Percentiles rank a stretch among this genome's conserved stretches.
Conservation (phyloP, 1,140 invertebrate species). For the Parapsyche elsis region DNA sequence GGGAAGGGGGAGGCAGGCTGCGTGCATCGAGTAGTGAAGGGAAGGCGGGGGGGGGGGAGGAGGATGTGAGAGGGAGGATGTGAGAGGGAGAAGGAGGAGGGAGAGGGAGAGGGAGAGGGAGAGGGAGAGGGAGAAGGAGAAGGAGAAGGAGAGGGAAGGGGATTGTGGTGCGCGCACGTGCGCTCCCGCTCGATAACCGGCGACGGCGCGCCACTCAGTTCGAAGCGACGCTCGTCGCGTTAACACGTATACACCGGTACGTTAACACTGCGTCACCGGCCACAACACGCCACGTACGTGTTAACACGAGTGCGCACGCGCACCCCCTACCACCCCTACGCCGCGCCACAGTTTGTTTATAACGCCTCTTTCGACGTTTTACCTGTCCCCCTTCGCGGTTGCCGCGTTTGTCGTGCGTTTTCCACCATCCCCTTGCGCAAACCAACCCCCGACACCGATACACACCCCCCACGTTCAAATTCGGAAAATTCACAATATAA, state of each 20-base stretch:
- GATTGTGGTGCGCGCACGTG: constrained; percentile 18
- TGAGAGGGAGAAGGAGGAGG: background rate
- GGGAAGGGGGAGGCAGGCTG: background rate
- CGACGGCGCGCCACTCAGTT: constrained; percentile 3
- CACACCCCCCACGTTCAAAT: no score
- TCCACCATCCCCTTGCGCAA: background rate
- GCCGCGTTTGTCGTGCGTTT: constrained; percentile 10
- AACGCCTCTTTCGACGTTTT: background rate
- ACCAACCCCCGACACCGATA: background rate
- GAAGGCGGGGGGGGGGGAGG: background rate
- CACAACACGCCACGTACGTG: background rate
- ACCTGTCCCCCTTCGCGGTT: background rate
- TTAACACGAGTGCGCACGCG: background rate
- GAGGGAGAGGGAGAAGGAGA: background rate
- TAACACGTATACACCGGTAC: background rate
- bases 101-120: background rate
- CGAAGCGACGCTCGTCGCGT: background rate
- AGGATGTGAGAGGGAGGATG: background rate
- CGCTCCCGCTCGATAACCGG: constrained; percentile 17
- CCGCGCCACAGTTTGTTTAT: no score
- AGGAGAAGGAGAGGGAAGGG: background rate
- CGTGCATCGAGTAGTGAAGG: background rate
- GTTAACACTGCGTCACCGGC: background rate
- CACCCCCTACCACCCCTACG: background rate
- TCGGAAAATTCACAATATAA: no score